phyloP scores from a whole-genome alignment of 2,888 invertebrate genomes.

The Sisyra terminalis region DNA sequence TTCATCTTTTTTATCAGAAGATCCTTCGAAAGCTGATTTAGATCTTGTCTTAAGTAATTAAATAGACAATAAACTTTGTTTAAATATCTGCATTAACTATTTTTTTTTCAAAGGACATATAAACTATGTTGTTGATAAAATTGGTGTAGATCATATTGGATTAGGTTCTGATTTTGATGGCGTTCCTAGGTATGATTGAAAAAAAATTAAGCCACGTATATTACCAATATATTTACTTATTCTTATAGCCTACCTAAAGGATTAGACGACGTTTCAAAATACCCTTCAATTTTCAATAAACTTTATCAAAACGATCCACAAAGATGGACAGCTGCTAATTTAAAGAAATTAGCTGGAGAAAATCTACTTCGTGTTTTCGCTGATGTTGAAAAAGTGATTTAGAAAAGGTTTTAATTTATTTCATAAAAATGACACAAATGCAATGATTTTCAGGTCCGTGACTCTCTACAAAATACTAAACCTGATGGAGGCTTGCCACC shows the following conservation, averaged over 20 bases:
- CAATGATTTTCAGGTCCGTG: neutral
- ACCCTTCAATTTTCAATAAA: slow-evolving; percentile 43
- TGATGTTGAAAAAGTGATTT: slow-evolving; percentile 22
- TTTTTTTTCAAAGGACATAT: slow-evolving; percentile 28
- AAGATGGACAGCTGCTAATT: slow-evolving; percentile 26
- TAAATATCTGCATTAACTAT: neutral
- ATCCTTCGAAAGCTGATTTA: slow-evolving; percentile 33
- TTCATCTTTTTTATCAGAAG: slow-evolving; percentile 36
- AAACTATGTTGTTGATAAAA: slow-evolving; percentile 29
- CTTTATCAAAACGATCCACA: slow-evolving; percentile 15
- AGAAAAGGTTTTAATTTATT: too few species aligned
- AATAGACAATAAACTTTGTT: slow-evolving; percentile 1
- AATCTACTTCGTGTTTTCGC: slow-evolving; percentile 31
- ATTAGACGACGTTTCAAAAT: slow-evolving; percentile 52
- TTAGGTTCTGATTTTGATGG: slow-evolving; percentile 36
- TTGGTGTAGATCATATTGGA: slow-evolving; percentile 32
- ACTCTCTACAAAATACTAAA: neutral
- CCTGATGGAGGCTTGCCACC: neutral
- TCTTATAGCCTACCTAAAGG: slow-evolving; percentile 44
- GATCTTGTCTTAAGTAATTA: slow-evolving; percentile 47
- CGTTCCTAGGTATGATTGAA: slow-evolving; percentile 25
- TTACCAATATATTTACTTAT: slow-evolving; percentile 19
- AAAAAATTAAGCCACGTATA: slow-evolving; percentile 32
- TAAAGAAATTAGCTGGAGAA: slow-evolving; percentile 29
- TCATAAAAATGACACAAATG: too few species aligned